Evolutionary conservation across 2,113 vertebrate genomes (phyloP), one percentile per base, ranked within the genome.

Genomic region (Bambusicola thoracicus): DNA sequence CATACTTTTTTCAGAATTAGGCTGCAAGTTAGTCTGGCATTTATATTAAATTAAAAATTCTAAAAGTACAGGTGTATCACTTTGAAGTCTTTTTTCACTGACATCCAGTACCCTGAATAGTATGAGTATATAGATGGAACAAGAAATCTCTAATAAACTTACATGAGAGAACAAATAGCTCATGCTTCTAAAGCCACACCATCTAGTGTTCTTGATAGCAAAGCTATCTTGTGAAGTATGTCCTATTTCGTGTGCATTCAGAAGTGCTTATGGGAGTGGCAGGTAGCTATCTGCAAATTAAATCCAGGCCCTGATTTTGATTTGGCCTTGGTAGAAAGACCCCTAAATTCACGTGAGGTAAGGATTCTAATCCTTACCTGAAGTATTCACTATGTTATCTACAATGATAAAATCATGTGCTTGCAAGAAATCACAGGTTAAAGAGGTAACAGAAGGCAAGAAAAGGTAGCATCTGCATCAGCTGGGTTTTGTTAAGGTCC

Each of bases 11-110:
- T 65, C 19, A 63, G 30, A 79, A 49, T 25, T 29, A 5, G 25
- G 18, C 15, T 14, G 24, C 29, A 30, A 0, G 0, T n/a, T 55
- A 75, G 6, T 49, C 22, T 51, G 20, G 11, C 4, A 44, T 38
- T 17, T 34, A 17, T 38, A 59, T n/a, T 38, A 46, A 53, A 24
- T 41, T 55, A 70, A 55, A 55, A 30, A 55, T 55, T 18, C 29
- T 55, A 55, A 10, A 30, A 55, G 15, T 4, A 30, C 2, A 14
- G 24, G 7, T 3, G 29, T 73, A 53, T 4, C 11, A 3, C 13
- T 73, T 61, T 41, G 13, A 83, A 66, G 43, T 1, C 44, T 34
- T 69, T 77, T 55, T 74, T 56, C 41, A 56, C 3, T 56, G 61
- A n/a, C 16, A 2, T 2, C 4, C 3, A 4, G 21, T 49, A 55